phyloP scores from a whole-genome alignment of 2,888 invertebrate species.

The Nemoura dubitans region DNA sequence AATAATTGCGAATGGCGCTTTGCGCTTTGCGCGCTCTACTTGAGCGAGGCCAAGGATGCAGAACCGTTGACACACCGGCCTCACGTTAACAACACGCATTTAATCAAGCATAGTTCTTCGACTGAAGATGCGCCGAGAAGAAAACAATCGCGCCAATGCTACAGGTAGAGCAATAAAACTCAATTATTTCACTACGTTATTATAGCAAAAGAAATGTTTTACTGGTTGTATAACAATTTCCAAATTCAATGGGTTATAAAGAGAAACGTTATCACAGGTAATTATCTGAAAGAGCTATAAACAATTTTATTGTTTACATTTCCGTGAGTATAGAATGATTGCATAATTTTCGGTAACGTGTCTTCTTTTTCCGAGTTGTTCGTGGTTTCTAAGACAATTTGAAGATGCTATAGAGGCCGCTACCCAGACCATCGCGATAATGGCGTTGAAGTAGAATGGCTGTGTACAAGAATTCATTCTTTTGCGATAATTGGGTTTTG shows the following conservation, averaged over 20 bases:
- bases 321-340: neutral
- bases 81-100: neutral
- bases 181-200: neutral
- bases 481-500: neutral
- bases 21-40: neutral
- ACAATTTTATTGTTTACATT: conserved; percentile 12
- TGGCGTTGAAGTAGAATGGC: neutral
- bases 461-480: neutral
- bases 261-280: neutral
- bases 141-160: neutral
- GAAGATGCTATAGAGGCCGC: no score
- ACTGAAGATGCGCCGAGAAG: neutral
- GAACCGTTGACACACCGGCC: neutral
- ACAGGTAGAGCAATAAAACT: neutral
- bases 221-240: neutral
- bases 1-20: neutral
- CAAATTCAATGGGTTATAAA: conserved; percentile 7
- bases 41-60: neutral
- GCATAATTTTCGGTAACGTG: neutral
- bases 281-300: neutral
- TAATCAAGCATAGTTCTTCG: neutral
- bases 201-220: neutral
- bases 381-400: neutral
- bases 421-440: neutral
- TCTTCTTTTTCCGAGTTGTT: neutral